Evolutionary conservation across 37 sponge, comb jelly and placozoan genomes (phyloP), one percentile per base, ranked within the genome.

Genomic region (Crambe crambe): DNA sequence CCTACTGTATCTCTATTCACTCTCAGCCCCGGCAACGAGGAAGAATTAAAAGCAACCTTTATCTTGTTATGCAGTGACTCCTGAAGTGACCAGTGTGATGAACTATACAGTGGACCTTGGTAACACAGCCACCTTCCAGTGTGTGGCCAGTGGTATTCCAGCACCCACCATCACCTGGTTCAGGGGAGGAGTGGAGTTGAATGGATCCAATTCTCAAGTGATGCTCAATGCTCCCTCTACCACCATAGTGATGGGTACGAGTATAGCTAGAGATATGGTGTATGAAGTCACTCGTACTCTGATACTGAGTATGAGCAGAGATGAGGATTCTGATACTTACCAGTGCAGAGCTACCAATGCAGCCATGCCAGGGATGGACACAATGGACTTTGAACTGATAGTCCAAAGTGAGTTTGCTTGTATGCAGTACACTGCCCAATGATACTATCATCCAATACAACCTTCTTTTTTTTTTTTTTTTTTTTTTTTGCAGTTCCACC

Each of bases 401-500:
- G 75, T 82, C 20, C 67, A 65, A 43, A 23, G 83, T 82, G 73
- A 66, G 75, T 27, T 43, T 72, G 73, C 38, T 42, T 26, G 5
- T 42, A 47, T 23, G 41, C n/a, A 30, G 10, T 3, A 12, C 32
- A 37, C 9, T 23, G 8, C 20, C 17, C 65, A 26, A 29, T 12
- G 9, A 15, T 9, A 26, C 9, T 23, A 68, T 68, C 40, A 8
- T 27, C 8, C 34, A 4, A 31, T 15, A 66, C 1, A 6, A 1
- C 2, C 42, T 78, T n/a, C n/a, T n/a, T n/a, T n/a, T n/a, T n/a
- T n/a, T n/a, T n/a, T n/a, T n/a, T n/a, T n/a, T n/a, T n/a, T n/a
- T n/a, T n/a, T n/a, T n/a, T n/a, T n/a, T n/a, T n/a, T n/a, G n/a
- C n/a, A n/a, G n/a, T n/a, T n/a, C n/a, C n/a, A n/a, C n/a, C n/a